These are phyloP conservation scores for Lithobates pipiens DNA, from an alignment of 2,797 vertebrate species.

Conservation along the genomic window DNA sequence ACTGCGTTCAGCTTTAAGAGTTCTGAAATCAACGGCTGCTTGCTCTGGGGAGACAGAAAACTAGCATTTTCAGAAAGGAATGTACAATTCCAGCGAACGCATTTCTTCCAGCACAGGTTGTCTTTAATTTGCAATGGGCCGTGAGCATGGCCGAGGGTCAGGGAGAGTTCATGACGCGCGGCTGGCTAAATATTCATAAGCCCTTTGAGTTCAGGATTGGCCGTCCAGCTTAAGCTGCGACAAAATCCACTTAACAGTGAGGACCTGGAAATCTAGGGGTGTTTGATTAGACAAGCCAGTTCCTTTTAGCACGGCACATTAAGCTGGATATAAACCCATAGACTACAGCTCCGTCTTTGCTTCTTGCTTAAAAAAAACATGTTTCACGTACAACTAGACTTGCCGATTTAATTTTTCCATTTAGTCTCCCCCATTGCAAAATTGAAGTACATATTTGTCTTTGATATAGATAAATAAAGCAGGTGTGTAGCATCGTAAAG, in stretches of 20 bases:
- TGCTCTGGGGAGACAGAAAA: no score
- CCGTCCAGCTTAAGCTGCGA: background rate
- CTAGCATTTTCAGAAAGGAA: no score
- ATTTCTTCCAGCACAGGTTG: no score
- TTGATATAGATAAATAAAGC: conserved; percentile 51
- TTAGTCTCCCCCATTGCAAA: conserved; percentile 35
- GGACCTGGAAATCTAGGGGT: conserved; percentile 25
- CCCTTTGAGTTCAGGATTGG: background rate
- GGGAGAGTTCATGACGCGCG: conserved; percentile 36
- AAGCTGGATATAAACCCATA: conserved; percentile 27
- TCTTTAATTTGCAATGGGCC: conserved; percentile 14
- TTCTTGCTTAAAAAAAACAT: conserved; percentile 25
- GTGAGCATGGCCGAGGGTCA: conserved; percentile 14
- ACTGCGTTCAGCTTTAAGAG: no score
- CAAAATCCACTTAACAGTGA: conserved; percentile 28
- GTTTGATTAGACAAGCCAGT: conserved; percentile 35
- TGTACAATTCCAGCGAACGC: no score
- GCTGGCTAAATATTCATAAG: conserved; percentile 29
- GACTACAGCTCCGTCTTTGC: conserved; percentile 8
- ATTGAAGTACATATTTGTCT: conserved; percentile 46
- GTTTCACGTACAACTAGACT: conserved; percentile 49
- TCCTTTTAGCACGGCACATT: conserved; percentile 37
- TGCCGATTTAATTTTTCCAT: conserved; percentile 40
- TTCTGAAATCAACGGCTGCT: no score
- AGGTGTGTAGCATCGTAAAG: conserved; percentile 44